Conservation (phyloP, 2,113 vertebrate genomes). For the Opisthocomus hoazin region DNA sequence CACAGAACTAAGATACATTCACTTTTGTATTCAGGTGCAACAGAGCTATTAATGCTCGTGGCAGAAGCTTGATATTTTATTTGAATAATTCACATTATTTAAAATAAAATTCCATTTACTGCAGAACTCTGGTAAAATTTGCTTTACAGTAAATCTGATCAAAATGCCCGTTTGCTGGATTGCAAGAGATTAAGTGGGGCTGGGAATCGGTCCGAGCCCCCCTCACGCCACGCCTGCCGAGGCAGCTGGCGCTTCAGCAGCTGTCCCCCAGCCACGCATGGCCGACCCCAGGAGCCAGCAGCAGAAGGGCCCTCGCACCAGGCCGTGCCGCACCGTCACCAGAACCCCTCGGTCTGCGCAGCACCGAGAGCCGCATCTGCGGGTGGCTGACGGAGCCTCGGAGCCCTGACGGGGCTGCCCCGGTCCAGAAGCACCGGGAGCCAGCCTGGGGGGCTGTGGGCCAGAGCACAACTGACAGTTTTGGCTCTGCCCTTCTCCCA, state of each 20-base stretch:
- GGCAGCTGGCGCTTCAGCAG: too few relatives aligned
- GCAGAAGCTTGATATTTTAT: not conserved
- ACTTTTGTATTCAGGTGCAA: too few relatives aligned
- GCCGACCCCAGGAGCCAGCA: too few relatives aligned
- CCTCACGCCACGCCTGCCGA: too few relatives aligned
- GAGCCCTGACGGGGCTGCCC: not conserved
- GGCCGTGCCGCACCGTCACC: too few relatives aligned
- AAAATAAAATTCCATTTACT: slow-evolving; percentile 29
- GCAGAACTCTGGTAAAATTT: not conserved
- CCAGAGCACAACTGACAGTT: not conserved
- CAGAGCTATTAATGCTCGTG: too few relatives aligned
- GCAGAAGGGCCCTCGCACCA: too few relatives aligned
- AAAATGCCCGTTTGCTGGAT: not conserved
- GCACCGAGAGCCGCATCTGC: too few relatives aligned
- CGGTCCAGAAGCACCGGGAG: not conserved
- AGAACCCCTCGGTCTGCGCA: too few relatives aligned
- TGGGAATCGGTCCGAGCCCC: too few relatives aligned
- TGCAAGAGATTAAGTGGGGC: not conserved
- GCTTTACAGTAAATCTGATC: not conserved
- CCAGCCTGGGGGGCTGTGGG: not conserved
- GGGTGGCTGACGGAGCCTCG: not conserved
- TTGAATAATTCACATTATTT: not conserved
- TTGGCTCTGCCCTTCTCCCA: not conserved
- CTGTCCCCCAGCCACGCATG: too few relatives aligned
- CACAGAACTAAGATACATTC: not conserved